Evolutionary conservation across 2,888 invertebrate genomes (phyloP), one percentile per base, ranked within the genome.

Genomic region (Acleris sparsana): DNA sequence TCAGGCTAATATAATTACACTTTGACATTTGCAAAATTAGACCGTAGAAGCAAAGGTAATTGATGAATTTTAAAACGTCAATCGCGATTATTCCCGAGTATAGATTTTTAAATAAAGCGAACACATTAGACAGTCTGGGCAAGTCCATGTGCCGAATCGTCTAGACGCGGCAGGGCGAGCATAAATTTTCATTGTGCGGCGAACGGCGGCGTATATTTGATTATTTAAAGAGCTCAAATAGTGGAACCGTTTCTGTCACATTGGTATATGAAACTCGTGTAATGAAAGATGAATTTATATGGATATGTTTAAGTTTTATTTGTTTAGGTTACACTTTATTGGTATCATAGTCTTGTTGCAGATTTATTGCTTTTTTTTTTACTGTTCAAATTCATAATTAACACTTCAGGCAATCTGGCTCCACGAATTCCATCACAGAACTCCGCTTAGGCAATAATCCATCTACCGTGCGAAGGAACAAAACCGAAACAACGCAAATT

Each of bases 401-500:
- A 43, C 20, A 43, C 20, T 43, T 55, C 53, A 59, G 58, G 64
- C 73, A 71, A 72, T 71, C 67, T 68, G 72, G 72, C 69, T 71
- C 73, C 75, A 76, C 72, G 70, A 83, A 87, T 86, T 83, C 80
- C 80, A 57, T 61, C 68, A 72, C 74, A 73, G 77, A 80, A 82
- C 39, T 13, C 13, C 80, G 76, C 77, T 62, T 63, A 65, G 75
- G 76, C 82, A 84, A 82, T 84, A 80, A 83, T 76, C 64, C 73
- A 70, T 73, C 77, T 75, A 77, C 78, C 77, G 77, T 75, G 80
- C 75, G 80, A 85, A 88, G 80, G 80, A 87, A 86, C 83, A 87
- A 89, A 86, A 88, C 80, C 77, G 79, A 84, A 86, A 86, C 88
- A 82, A 84, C 80, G 80, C 77, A 88, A 65, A 91, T 92, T 90